Conservation (phyloP, 1,140 invertebrate species). For the Campoletis sonorensis region DNA sequence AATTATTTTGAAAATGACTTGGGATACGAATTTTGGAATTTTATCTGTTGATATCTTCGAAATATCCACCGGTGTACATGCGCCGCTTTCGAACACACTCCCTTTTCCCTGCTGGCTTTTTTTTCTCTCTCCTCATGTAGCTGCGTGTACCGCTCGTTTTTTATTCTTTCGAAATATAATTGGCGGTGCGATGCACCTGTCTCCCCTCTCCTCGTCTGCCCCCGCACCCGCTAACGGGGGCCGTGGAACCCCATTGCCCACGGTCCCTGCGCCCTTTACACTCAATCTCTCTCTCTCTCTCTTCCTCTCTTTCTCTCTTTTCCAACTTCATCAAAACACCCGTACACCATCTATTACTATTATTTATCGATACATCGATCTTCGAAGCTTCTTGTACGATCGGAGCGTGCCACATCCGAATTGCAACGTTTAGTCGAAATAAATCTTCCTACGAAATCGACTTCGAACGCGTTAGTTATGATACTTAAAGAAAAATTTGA, state of each 20-base stretch:
- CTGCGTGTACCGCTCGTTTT: slow-evolving; percentile 65
- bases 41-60: slow-evolving; percentile 14
- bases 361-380: too few species aligned
- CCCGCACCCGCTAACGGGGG: slow-evolving; percentile 31
- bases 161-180: slow-evolving; percentile 76
- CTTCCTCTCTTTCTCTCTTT: slow-evolving; percentile 21
- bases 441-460: too few species aligned
- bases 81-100: slow-evolving; percentile 52
- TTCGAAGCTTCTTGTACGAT: too few species aligned
- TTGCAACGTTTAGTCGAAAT: too few species aligned
- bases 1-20: neutral
- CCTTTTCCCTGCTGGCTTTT: slow-evolving; percentile 60
- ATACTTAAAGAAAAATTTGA: neutral
- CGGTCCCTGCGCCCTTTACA: slow-evolving; percentile 37
- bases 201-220: slow-evolving; percentile 59
- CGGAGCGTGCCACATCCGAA: too few species aligned
- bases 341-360: neutral
- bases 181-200: slow-evolving; percentile 77
- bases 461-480: neutral
- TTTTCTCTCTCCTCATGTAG: neutral
- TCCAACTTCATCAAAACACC: neutral
- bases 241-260: slow-evolving; percentile 21
- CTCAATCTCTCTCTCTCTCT: slow-evolving; percentile 39
- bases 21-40: neutral
- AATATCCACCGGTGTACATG: neutral